Evolutionary conservation across 2,888 invertebrate species (phyloP).

Genomic region (Rambutsinella grinnellia): DNA sequence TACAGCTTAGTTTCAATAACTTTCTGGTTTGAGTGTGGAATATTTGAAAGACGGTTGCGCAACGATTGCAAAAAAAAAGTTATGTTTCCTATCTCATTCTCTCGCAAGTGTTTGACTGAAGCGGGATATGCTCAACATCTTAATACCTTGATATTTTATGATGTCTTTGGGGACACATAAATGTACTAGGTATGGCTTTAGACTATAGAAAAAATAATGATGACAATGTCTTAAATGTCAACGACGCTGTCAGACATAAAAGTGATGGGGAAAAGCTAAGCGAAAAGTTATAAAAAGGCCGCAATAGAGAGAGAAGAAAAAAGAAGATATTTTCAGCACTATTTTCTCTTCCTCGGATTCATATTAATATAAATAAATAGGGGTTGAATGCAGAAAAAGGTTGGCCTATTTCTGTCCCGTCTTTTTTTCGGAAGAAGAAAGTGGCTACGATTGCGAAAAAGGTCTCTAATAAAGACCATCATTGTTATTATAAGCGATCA

Average conservation of each 20-base stretch:
- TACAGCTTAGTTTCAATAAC: too few relatives aligned
- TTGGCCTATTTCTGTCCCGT: too few relatives aligned
- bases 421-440: too few relatives aligned
- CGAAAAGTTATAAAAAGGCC: slow-evolving; percentile 42
- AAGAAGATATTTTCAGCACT: too few relatives aligned
- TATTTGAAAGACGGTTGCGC: not conserved
- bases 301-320: too few relatives aligned
- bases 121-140: slow-evolving; percentile 42
- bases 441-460: too few relatives aligned
- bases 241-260: slow-evolving; percentile 45
- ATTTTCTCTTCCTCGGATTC: too few relatives aligned
- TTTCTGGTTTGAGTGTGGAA: slow-evolving; percentile 7
- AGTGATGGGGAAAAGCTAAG: slow-evolving; percentile 49
- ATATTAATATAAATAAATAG: too few relatives aligned
- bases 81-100: slow-evolving; percentile 39
- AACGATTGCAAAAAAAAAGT: slow-evolving; percentile 24
- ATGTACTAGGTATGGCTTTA: too few relatives aligned
- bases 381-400: too few relatives aligned
- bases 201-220: slow-evolving; percentile 56
- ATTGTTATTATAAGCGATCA: too few relatives aligned
- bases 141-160: slow-evolving; percentile 56
- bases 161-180: slow-evolving; percentile 39
- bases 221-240: slow-evolving; percentile 57
- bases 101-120: slow-evolving; percentile 48
- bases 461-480: too few relatives aligned